Base-by-base conservation (phyloP, 1,140 invertebrate species). In the Achatina immaculata region DNA sequence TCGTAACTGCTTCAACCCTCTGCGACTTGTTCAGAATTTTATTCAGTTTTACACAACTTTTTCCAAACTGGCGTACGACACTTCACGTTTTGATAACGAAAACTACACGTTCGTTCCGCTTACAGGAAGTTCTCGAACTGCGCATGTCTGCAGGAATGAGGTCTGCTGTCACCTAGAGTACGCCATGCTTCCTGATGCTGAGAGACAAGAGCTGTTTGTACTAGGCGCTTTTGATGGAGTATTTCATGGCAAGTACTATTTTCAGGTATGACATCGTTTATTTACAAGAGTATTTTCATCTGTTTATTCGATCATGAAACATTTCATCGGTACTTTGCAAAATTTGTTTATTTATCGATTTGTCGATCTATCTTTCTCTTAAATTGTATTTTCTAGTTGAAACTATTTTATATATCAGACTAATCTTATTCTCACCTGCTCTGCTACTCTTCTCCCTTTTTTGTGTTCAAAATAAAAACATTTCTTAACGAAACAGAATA, bases 181-280 rank as follows among this genome's bases (percentile, higher is more conserved):
- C 28, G 21, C 34, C 38, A 34, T 65, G 34, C 6, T 4, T 24
- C 1, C 6, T 43, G 34, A 65, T 9, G 9, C 1, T 1, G n/a
- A 2, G 24, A 34, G 4, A 1, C 4, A 7, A n/a, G 76, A 78
- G 38, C 40, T 78, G n/a, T 78, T 65, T 31, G 76, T 40, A 1
- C 40, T 78, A 4, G 76, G 76, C 21, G 76, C 40, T 6, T 78
- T 66, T 66, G 76, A 78, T 45, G 76, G 76, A 19, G 36, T 45
- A 31, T 40, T 38, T 40, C 19, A 43, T 16, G 58, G 45, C 21
- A 42, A 78, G 36, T 78, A 78, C 45, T 78, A 78, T 42, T 65
- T 78, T 24, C 76, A 78, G 34, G 45, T 43, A 24, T 78, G 76
- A 36, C 11, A 9, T 48, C 73, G 9, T 75, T 55, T 55, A 31